Evolutionary conservation across 2,113 vertebrate genomes (phyloP), one percentile per base, ranked within the genome.

Genomic region (Aspidoscelis tigris): DNA sequence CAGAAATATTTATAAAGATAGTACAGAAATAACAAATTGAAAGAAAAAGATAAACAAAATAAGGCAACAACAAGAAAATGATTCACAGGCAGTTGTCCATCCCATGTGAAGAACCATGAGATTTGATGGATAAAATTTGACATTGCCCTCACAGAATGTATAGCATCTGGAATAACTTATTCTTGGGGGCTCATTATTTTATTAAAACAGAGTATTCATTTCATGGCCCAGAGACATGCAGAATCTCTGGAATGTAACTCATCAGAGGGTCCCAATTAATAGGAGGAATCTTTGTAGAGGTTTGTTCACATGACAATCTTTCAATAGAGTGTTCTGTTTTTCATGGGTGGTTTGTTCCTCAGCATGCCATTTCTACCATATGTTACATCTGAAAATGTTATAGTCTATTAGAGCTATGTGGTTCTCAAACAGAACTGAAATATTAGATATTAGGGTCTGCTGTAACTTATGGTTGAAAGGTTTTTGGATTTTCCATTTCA

Each of bases 311-410:
- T 69, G 71, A 71, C 61, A 79, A 77, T 44, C 14, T 78, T 50
- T 18, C 26, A 86, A 58, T 58, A 81, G 43, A n/a, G 5, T 55
- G 85, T 73, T 79, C 66, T 65, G 14, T 58, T 78, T 89, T 76
- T 85, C 84, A 39, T 86, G 84, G 82, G 73, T 80, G 86, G 86
- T 8, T 81, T 68, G 58, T 84, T 77, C 72, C 65, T 83, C 85
- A 86, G 55, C 47, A 61, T 71, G 44, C 55, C 50, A 44, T 33
- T 22, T 82, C 83, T 83, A 68, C 74, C 43, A 76, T 84, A 72
- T 86, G 53, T 65, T 77, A 64, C 0, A 5, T 83, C 12, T 78
- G 21, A 81, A 65, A 33, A 47, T 75, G 58, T 22, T 75, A 75
- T 2, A 47, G 16, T 7, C 61, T 22, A 26, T 47, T 82, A 64